Evolutionary conservation across 2,888 invertebrate species (phyloP), one percentile per base, ranked within the genome.

Genomic region (Agapostemon virescens): DNA sequence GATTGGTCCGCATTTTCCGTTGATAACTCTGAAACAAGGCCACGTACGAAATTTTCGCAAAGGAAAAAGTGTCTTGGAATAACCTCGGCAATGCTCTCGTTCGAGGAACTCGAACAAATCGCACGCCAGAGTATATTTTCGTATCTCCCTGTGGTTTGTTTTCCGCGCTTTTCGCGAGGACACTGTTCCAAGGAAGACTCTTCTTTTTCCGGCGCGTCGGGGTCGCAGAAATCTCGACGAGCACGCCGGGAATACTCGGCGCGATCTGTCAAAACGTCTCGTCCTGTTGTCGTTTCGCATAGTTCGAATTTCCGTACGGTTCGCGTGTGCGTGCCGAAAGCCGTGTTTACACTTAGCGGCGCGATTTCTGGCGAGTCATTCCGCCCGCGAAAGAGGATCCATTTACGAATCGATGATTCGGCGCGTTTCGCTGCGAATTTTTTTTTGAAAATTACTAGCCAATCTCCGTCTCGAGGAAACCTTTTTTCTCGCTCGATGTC

Each of bases 121-220:
- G n/a, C n/a, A n/a, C n/a, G n/a, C 33, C 20, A 15, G 6, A 26
- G 42, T 63, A 42, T 63, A 72, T 77, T 68, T 79, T 71, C 61
- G 26, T 45, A 11, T 13, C 58, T n/a, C 26, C 26, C 38, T 23
- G 33, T 13, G 30, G 20, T 67, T 67, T 45, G 42, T 45, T 67
- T 45, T 45, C 23, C 42, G 23, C 23, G 17, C 26, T 30, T 67
- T 45, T 33, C 42, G 42, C 20, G 67, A 30, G 30, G 20, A 45
- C 20, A 20, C 26, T 42, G 40, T 42, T 40, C 17, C 11, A 30
- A 67, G 26, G 30, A 13, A 30, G 20, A 45, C 30, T 30, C 42
- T 42, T 66, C 26, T 17, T 40, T 66, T 42, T 42, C 26, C 26
- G 26, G 7, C 26, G 26, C 9, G 26, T 40, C 40, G 26, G 17